Percentiles rank a stretch among this genome's conserved stretches.
Evolutionary conservation across 2,113 vertebrate genomes (phyloP).

Genomic region (Melozone crissalis): DNA sequence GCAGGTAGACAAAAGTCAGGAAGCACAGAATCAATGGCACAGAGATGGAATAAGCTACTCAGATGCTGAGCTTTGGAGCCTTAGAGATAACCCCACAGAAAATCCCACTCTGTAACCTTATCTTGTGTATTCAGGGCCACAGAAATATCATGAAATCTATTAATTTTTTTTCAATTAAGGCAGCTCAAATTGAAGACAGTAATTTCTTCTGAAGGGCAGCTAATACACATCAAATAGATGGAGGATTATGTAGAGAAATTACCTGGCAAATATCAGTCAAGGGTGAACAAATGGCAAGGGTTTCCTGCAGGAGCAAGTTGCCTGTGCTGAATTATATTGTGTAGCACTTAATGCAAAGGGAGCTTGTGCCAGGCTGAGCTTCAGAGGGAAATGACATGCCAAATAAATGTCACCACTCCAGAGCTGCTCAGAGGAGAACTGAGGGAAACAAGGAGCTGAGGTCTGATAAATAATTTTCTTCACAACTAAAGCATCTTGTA

Average conservation of each 20-base stretch:
- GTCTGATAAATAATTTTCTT: not conserved
- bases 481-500: not conserved
- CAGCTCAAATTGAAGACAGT: not conserved
- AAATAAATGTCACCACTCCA: not conserved
- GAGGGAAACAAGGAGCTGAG: not conserved
- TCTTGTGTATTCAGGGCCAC: not conserved
- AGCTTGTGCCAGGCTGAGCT: not conserved
- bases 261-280: not conserved
- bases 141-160: not conserved
- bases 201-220: not conserved
- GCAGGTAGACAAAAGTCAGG: not conserved
- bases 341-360: not conserved
- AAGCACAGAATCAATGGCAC: not conserved
- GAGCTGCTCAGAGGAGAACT: not conserved
- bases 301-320: not conserved
- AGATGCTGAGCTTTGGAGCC: not conserved
- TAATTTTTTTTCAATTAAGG: not conserved
- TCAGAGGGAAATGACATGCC: not conserved
- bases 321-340: not conserved
- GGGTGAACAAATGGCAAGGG: not conserved
- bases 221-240: not conserved
- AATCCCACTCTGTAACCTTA: not conserved
- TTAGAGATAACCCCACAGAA: not conserved
- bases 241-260: not conserved
- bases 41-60: not conserved